These are phyloP conservation scores for Lithosia quadra DNA, from an alignment of 2,888 invertebrate genomes.

Conservation along the genomic window DNA sequence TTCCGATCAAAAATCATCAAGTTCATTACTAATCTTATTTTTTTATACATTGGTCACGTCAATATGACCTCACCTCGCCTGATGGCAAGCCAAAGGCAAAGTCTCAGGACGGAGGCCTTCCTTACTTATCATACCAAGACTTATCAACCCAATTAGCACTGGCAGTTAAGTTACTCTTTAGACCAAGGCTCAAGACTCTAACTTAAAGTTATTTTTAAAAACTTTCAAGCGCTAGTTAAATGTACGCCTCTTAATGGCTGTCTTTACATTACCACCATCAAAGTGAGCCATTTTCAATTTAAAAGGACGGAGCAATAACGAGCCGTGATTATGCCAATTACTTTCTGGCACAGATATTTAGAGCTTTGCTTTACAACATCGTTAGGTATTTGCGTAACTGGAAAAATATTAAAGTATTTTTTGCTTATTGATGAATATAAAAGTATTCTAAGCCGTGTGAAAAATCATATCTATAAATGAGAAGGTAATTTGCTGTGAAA, in stretches of 20 bases:
- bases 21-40: too few species aligned
- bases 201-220: not conserved
- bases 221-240: not conserved
- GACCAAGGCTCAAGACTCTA: not conserved
- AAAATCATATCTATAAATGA: not conserved
- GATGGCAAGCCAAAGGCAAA: too few species aligned
- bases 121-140: too few species aligned
- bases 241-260: not conserved
- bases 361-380: not conserved
- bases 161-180: too few species aligned
- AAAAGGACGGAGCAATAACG: conserved; percentile 1
- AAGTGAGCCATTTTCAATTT: not conserved
- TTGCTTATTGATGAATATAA: not conserved
- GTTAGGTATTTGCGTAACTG: conserved; percentile 21
- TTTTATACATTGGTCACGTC: too few species aligned
- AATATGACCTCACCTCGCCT: too few species aligned
- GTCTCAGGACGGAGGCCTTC: too few species aligned
- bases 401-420: not conserved
- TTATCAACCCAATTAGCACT: too few species aligned
- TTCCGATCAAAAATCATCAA: too few species aligned
- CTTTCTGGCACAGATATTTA: not conserved
- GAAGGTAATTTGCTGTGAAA: not conserved
- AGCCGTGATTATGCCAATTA: conserved; percentile 1
- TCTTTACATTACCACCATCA: not conserved
- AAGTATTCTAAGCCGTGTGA: not conserved